Base-by-base conservation (phyloP, 2,797 vertebrate species). In the Helicolenus hilgendorfi region DNA sequence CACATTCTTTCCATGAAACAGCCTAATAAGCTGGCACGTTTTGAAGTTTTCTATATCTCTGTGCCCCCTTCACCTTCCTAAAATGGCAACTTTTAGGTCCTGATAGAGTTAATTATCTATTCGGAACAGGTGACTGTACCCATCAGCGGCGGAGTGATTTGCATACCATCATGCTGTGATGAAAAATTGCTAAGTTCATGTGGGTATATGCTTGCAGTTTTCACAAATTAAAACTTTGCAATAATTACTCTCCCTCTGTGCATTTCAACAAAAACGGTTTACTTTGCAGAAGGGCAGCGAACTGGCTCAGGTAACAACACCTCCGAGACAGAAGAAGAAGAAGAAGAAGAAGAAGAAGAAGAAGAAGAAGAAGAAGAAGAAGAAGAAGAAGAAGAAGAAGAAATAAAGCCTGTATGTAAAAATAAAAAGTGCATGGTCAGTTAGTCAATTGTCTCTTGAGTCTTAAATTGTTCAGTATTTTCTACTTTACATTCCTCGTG, bases 51-150 rank as follows among this genome's bases (percentile, higher is more conserved):
- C 49, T 45, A 45, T 53, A n/a, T 53, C 13, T 81, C 24, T 56
- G 4, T 13, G 7, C 4, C 29, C 35, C 7, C 8, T 35, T 68
- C 26, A 29, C 33, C n/a, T 59, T 69, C 22, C 31, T 6, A 27
- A 55, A 60, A 27, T 33, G 5, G 2, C 8, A 49, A 26, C 7
- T n/a, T 63, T 7, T 0, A 64, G 53, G 31, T 45, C 13, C 4
- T 49, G 26, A 65, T 79, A 91, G 69, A 81, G 31, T 72, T 60
- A 33, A 79, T 84, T 67, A 80, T 77, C 56, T 65, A 55, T 73
- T 78, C 59, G 38, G 20, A 80, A 62, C 29, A 71, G 33, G 33
- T 27, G 60, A 68, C 22, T 31, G 62, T 63, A 63, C 26, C 29
- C 35, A 64, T 78, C 70, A 70, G 70, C 11, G 4, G 11, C 31